phyloP scores from a whole-genome alignment of 2,888 invertebrate species.

The Brachylomia viminalis region DNA sequence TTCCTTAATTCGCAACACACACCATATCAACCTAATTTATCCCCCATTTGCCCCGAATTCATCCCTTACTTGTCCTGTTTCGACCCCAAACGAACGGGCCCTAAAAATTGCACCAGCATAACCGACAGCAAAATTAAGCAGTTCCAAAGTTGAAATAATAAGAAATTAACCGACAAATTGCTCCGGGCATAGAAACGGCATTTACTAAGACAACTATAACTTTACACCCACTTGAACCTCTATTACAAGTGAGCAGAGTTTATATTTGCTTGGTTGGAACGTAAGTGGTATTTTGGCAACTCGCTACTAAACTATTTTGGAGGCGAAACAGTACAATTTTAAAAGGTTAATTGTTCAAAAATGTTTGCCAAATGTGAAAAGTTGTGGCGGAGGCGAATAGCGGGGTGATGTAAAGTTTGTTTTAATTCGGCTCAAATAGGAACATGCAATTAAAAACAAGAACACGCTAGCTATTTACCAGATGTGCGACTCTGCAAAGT shows the following conservation, averaged over 20 bases:
- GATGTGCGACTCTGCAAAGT: slow-evolving; percentile 10
- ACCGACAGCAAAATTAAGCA: slow-evolving; percentile 49
- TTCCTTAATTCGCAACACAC: slow-evolving; percentile 54
- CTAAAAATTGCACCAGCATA: slow-evolving; percentile 34
- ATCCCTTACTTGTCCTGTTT: slow-evolving; percentile 33
- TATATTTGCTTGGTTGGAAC: slow-evolving; percentile 21
- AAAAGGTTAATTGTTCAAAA: slow-evolving; percentile 78
- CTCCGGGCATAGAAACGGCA: slow-evolving; percentile 52
- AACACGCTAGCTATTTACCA: slow-evolving; percentile 37
- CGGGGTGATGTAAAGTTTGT: slow-evolving; percentile 56
- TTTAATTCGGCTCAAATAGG: slow-evolving; percentile 50
- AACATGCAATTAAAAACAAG: slow-evolving; percentile 38
- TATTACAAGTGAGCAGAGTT: slow-evolving; percentile 47
- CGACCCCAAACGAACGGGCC: slow-evolving; percentile 1
- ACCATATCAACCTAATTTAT: slow-evolving; percentile 40
- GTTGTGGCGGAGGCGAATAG: slow-evolving; percentile 70
- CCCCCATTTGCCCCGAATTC: slow-evolving; percentile 2
- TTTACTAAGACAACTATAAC: slow-evolving; percentile 50
- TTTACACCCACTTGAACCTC: slow-evolving; percentile 19
- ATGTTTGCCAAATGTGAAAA: slow-evolving; percentile 78
- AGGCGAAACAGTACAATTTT: slow-evolving; percentile 68
- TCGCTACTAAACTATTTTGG: slow-evolving; percentile 61
- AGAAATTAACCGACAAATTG: slow-evolving; percentile 65
- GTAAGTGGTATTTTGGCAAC: slow-evolving; percentile 34
- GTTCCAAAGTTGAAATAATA: slow-evolving; percentile 56